Evolutionary conservation across 1,140 invertebrate species (phyloP).

Genomic region (Scylla paramamosain): DNA sequence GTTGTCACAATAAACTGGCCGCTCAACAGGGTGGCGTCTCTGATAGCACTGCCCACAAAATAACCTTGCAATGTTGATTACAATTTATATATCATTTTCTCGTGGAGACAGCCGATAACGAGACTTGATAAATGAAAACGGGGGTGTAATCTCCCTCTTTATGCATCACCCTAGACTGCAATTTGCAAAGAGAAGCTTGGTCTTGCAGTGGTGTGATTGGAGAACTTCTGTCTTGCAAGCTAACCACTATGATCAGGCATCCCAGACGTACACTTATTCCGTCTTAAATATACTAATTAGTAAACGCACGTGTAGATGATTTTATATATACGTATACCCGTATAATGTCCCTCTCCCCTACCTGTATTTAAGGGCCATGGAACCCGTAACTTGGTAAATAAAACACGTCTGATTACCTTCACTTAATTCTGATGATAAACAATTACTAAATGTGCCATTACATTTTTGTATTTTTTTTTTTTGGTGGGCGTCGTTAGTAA

Average conservation of each 20-base stretch:
- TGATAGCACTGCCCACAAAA: background rate
- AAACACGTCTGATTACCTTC: background rate
- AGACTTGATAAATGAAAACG: conserved; percentile 45
- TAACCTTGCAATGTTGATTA: conserved; percentile 41
- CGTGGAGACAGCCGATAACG: conserved; percentile 8
- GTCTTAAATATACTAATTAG: background rate
- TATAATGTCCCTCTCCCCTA: background rate
- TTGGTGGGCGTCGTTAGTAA: background rate
- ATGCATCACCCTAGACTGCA: conserved; percentile 32
- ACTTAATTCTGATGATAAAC: conserved; percentile 24
- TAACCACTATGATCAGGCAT: background rate
- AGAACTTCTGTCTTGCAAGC: background rate
- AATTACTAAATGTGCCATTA: background rate
- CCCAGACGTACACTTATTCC: conserved; percentile 7
- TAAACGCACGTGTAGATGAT: background rate
- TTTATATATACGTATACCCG: background rate
- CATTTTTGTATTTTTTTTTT: background rate
- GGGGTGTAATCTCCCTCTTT: conserved; percentile 48
- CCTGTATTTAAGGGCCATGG: background rate
- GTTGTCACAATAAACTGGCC: conserved; percentile 52
- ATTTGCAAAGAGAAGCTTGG: conserved; percentile 39
- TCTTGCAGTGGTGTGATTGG: background rate
- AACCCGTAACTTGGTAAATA: background rate
- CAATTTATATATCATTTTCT: conserved; percentile 59
- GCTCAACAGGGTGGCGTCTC: conserved; percentile 43